Evolutionary conservation across 2,797 vertebrate genomes (phyloP), one percentile per base, ranked within the genome.

Genomic region (Ambastaia sidthimunki): DNA sequence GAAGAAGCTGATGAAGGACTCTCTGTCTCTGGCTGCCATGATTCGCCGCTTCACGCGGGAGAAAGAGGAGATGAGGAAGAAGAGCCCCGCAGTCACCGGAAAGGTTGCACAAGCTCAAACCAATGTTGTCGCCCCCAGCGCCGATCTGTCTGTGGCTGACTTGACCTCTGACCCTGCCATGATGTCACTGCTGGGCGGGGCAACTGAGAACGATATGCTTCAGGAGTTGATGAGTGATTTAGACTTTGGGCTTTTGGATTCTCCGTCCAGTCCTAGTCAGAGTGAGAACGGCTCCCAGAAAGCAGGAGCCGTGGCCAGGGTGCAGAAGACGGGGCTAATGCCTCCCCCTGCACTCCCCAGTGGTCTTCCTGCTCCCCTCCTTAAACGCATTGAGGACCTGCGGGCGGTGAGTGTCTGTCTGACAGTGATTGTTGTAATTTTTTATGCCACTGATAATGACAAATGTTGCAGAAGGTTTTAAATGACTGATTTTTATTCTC

Each of bases 1-100:
- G 91, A 99, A 98, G 92, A 97, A 96, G 87, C 89, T 97, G 70
- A 98, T 97, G 91, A 99, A 98, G 90, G 97, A 99, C 69, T 96
- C 97, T 0, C 86, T 98, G 73, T 94, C 95, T 84, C 89, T 99
- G 85, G 96, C 97, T 82, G 97, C 97, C 92, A 98, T 99, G 96
- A 90, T 99, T 81, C 93, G 95, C 11, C 97, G 98, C 90, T 98
- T 99, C 92, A 95, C 95, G 71, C 93, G 96, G 66, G 96, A 99
- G 90, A 98, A 99, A 86, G 96, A 97, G 85, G 96, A 96, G 82
- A 93, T 96, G 87, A 95, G 94, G 82, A 95, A 95, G 89, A 97
- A 95, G 87, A 94, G 93, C 75, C 47, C 89, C 52, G 7, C 25
- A 1, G 15, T 48, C 0, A 7, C 50, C 0, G 2, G 76, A n/a